Conservation (phyloP, 2,888 invertebrate species). For the Epinotia nisella region DNA sequence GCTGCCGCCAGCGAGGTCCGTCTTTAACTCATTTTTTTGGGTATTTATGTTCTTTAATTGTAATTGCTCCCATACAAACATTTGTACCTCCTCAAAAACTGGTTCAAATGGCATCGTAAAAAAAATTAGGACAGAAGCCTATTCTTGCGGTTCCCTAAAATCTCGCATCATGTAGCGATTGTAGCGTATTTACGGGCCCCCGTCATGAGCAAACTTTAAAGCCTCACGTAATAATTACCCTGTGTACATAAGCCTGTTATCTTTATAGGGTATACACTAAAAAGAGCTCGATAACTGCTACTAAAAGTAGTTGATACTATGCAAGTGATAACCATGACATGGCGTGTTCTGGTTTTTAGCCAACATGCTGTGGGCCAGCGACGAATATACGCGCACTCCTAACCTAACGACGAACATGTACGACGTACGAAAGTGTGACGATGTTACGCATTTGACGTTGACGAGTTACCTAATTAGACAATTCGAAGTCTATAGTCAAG, state of each 20-base stretch:
- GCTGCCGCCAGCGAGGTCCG: too few species aligned
- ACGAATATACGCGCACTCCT: background rate
- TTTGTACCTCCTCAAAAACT: too few species aligned
- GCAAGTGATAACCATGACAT: background rate
- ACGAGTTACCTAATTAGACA: background rate
- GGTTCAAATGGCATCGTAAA: too few species aligned
- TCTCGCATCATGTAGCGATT: background rate
- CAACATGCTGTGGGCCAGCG: background rate
- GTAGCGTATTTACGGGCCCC: slow-evolving; percentile 7
- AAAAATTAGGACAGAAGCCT: too few species aligned
- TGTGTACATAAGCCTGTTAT: slow-evolving; percentile 15
- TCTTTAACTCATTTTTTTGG: too few species aligned
- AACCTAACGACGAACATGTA: background rate
- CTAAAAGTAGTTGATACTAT: background rate
- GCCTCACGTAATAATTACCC: slow-evolving; percentile 4
- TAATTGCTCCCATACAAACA: too few species aligned
- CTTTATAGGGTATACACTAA: slow-evolving; percentile 8
- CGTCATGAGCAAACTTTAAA: slow-evolving; percentile 4
- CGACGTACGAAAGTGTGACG: background rate
- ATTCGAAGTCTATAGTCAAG: background rate
- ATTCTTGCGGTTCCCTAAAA: background rate
- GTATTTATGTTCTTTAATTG: too few species aligned
- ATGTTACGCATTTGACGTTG: background rate
- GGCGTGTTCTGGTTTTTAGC: background rate
- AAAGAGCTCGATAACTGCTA: slow-evolving; percentile 10